Conservation (phyloP, 1,140 invertebrate genomes). For the Manduca sexta region DNA sequence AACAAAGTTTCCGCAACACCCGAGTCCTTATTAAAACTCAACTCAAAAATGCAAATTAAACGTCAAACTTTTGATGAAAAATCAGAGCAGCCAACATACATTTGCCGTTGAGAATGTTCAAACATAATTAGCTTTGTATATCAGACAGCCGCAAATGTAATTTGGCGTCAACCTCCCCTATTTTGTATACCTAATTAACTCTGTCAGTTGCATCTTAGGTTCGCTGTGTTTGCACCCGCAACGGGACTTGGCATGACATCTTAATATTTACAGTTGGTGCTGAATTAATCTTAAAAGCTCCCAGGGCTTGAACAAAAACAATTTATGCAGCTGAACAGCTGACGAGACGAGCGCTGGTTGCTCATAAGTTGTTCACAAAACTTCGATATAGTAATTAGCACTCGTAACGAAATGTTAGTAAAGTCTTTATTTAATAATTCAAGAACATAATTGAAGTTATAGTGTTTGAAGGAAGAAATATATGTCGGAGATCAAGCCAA, state of each 20-base stretch:
- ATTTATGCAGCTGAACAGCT: too few relatives aligned
- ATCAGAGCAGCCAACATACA: not conserved
- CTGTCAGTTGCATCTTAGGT: slow-evolving; percentile 15
- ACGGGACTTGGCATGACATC: not conserved
- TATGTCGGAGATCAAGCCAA: too few relatives aligned
- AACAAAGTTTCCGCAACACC: not conserved
- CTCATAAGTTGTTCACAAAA: too few relatives aligned
- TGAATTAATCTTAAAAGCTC: too few relatives aligned
- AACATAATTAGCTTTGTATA: not conserved
- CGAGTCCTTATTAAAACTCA: slow-evolving; percentile 1
- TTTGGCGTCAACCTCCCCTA: slow-evolving; percentile 6
- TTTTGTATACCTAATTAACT: slow-evolving; percentile 14
- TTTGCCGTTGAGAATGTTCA: not conserved
- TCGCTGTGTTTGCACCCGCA: not conserved
- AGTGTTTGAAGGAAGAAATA: too few relatives aligned
- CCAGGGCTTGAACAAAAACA: too few relatives aligned
- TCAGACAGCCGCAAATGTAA: slow-evolving; percentile 8
- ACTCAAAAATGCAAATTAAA: slow-evolving; percentile 15
- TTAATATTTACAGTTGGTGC: too few relatives aligned
- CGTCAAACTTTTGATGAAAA: slow-evolving; percentile 14
- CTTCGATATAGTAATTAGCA: too few relatives aligned
- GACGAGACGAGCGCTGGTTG: too few relatives aligned
- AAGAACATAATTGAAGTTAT: too few relatives aligned
- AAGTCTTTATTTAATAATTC: too few relatives aligned
- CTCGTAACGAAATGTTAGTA: too few relatives aligned